Base-by-base conservation (phyloP, 2,113 vertebrate species). In the Lonchura striata region DNA sequence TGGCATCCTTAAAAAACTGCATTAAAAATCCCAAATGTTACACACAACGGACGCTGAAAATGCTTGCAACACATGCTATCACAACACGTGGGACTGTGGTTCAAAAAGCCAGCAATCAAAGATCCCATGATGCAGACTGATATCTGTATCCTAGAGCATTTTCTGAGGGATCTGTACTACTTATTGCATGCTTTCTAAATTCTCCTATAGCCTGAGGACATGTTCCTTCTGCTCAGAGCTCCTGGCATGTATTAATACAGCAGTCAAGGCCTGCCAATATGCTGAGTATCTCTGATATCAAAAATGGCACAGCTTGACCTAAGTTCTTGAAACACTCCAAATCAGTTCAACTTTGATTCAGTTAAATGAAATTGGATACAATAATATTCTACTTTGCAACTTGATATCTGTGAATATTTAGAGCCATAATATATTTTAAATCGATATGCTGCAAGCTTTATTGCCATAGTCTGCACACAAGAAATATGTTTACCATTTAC, bases 161-260 rank as follows among this genome's bases (percentile, higher is more conserved):
- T 91, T 93, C 70, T 82, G 60, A 82, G 39, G 37, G 41, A 82
- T 46, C 56, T 56, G 66, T 37, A 44, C 31, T 24, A 84, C 39
- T 59, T 69, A 90, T 1, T 2, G 1, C 42, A 63, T 33, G 59
- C 61, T 79, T 92, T 86, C 83, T 90, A 60, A 50, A 82, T 80
- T 92, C 37, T 94, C 63, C n/a, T 80, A 41, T 52, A 75, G 77
- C 89, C 93, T 75, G 49, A 92, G 90, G 79, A 92, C 27, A 49
- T 64, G 65, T 9, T 91, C 16, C 3, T 74, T 84, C 57, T 89
- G 75, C 50, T 82, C 74, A 94, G 65, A 92, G 53, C 61, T 87
- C 87, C 82, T 76, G 78, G 37, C 35, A 49, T 39, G 22, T 68
- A 84, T 79, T 85, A 90, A 87, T 60, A 63, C 17, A 90, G 78